A percentile compares a stretch with the other conserved stretches of the same genome.
Evolutionary conservation across 2,113 vertebrate genomes (phyloP).

Genomic region (Sphaerodactylus townsendi): DNA sequence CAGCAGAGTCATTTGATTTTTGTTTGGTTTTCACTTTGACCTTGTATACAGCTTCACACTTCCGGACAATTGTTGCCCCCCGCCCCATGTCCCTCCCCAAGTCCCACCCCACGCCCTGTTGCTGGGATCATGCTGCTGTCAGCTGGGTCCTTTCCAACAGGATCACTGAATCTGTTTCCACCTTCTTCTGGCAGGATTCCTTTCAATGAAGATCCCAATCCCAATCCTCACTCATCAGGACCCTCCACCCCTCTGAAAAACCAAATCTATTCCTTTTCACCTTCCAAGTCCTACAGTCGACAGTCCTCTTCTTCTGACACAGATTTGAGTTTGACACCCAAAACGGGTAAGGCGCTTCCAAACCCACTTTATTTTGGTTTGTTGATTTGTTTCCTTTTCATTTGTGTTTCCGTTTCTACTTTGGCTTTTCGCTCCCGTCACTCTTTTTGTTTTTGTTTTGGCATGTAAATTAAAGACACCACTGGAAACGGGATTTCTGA

Average conservation of each 20-base stretch:
- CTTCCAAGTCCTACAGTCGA: conserved; percentile 99
- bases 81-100: conserved; percentile 39
- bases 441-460: conserved; percentile 65
- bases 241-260: conserved; percentile 99
- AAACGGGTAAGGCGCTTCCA: conserved; percentile 96
- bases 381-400: conserved; percentile 45
- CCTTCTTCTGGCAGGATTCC: conserved; percentile 97
- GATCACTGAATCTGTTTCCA: conserved; percentile 90
- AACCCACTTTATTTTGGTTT: conserved; percentile 67
- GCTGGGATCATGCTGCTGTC: conserved; percentile 78
- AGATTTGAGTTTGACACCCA: conserved; percentile 99
- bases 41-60: conserved; percentile 72
- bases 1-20: conserved; percentile 6
- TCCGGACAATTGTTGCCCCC: conserved; percentile 74
- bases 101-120: conserved; percentile 64
- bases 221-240: conserved; percentile 93
- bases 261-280: conserved; percentile 99
- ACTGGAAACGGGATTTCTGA: conserved; percentile 48
- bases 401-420: conserved; percentile 68
- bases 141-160: conserved; percentile 74
- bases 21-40: conserved; percentile 67
- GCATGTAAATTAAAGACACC: conserved; percentile 68
- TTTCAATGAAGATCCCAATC: conserved; percentile 97
- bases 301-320: conserved; percentile 99
- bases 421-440: conserved; percentile 70